A percentile compares a stretch with the other conserved stretches of the same genome.
Conservation (phyloP, 2,113 vertebrate genomes). For the Mugil cephalus region DNA sequence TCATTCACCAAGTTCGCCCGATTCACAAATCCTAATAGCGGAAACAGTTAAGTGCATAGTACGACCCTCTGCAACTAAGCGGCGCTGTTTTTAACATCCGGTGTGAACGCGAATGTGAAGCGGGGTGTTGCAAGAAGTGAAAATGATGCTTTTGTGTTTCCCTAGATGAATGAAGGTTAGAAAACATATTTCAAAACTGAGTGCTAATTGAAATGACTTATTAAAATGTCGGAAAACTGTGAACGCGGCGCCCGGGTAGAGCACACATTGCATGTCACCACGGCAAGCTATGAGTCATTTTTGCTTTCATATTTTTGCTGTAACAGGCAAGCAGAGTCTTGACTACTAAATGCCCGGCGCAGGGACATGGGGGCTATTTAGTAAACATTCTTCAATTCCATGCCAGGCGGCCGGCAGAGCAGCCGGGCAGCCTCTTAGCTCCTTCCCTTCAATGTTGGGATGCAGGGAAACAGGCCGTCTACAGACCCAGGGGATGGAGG, state of each 20-base stretch:
- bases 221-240: slow-evolving; percentile 51
- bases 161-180: slow-evolving; percentile 21
- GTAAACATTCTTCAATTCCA: slow-evolving; percentile 75
- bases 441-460: slow-evolving; percentile 59
- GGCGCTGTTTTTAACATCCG: slow-evolving; percentile 40
- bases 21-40: neutral
- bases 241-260: neutral
- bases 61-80: slow-evolving; percentile 42
- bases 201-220: slow-evolving; percentile 47
- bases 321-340: slow-evolving; percentile 68
- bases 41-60: neutral
- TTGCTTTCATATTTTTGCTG: slow-evolving; percentile 39
- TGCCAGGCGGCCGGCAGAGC: slow-evolving; percentile 59
- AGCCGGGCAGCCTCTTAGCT: slow-evolving; percentile 57
- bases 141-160: slow-evolving; percentile 52
- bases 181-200: slow-evolving; percentile 25
- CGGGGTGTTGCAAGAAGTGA: slow-evolving; percentile 47
- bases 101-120: slow-evolving; percentile 43
- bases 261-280: neutral
- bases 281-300: slow-evolving; percentile 40
- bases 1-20: slow-evolving; percentile 1
- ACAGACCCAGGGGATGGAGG: slow-evolving; percentile 70
- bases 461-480: slow-evolving; percentile 69
- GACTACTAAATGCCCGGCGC: slow-evolving; percentile 72
- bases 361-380: slow-evolving; percentile 77